Evolutionary conservation across 2,888 invertebrate genomes (phyloP).

Genomic region (Ichneumon xanthorius): DNA sequence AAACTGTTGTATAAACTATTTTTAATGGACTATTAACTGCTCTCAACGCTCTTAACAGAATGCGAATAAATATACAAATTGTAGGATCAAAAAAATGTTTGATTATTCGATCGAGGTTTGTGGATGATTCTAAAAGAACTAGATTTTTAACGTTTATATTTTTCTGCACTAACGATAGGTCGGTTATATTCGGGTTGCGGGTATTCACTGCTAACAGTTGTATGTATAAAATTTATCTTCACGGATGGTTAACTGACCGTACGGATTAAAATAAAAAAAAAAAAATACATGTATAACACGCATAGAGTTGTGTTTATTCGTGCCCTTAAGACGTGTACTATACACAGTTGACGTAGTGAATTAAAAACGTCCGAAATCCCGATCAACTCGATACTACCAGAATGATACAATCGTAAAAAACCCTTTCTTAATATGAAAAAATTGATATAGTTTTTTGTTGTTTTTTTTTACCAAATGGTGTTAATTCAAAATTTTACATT

Average conservation of each 20-base stretch:
- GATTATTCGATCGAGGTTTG: constrained; percentile 11
- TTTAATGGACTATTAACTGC: constrained; percentile 31
- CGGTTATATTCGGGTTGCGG: constrained; percentile 35
- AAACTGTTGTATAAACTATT: constrained; percentile 57
- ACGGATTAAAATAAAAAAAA: constrained; percentile 8
- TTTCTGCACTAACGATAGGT: constrained; percentile 48
- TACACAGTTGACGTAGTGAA: constrained; percentile 48
- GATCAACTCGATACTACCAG: constrained; percentile 16
- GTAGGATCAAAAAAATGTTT: constrained; percentile 17
- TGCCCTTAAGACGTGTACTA: constrained; percentile 10
- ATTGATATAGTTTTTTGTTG: constrained; percentile 30
- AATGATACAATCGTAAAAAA: constrained; percentile 51
- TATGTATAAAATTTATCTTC: constrained; percentile 22
- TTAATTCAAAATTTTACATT: constrained; percentile 15
- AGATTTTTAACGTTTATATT: constrained; percentile 56
- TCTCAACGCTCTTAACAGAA: constrained; percentile 25
- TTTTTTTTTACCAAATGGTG: background rate
- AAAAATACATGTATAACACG: constrained; percentile 56
- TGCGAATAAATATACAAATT: constrained; percentile 35
- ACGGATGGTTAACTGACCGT: constrained; percentile 26
- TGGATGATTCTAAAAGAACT: constrained; percentile 2
- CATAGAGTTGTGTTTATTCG: constrained; percentile 51
- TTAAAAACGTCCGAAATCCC: constrained; percentile 18
- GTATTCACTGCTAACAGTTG: constrained; percentile 21
- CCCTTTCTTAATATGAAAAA: constrained; percentile 33